Conservation (phyloP, 2,797 vertebrate genomes). For the Parauchenoglanis ngamensis region DNA sequence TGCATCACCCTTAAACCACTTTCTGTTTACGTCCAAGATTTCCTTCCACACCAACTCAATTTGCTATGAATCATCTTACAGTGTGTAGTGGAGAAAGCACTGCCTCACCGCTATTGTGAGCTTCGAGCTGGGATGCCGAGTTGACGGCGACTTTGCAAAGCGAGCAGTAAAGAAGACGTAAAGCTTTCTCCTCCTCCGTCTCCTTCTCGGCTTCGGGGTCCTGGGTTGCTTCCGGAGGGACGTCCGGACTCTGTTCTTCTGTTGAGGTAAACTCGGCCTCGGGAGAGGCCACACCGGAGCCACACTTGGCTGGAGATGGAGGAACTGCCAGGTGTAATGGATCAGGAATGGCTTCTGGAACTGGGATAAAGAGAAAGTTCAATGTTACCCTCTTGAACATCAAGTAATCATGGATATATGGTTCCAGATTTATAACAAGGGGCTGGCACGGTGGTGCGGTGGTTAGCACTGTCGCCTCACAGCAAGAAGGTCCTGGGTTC, state of each 20-base stretch:
- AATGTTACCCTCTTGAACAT: neutral
- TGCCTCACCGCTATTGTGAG: constrained; percentile 92
- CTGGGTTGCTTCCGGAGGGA: constrained; percentile 60
- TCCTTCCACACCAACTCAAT: neutral
- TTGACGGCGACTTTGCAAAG: constrained; percentile 98
- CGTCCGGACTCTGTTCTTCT: constrained; percentile 62
- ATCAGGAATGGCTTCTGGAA: constrained; percentile 66
- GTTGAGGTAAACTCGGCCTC: constrained; percentile 74
- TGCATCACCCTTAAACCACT: neutral
- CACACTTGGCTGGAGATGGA: constrained; percentile 62
- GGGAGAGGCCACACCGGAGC: constrained; percentile 67
- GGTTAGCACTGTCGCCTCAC: too few relatives aligned
- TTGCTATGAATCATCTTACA: neutral
- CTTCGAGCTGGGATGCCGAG: constrained; percentile 95
- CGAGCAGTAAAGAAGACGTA: constrained; percentile 93
- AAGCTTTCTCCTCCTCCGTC: constrained; percentile 92
- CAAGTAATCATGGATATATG: neutral
- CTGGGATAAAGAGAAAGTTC: constrained; percentile 36
- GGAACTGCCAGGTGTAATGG: neutral
- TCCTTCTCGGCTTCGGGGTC: constrained; percentile 73
- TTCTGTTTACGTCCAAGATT: constrained; percentile 2
- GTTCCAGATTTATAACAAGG: neutral
- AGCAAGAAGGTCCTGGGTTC: too few relatives aligned
- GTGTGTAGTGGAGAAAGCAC: neutral
- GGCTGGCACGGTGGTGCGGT: too few relatives aligned